phyloP scores from a whole-genome alignment of 2,888 invertebrate species.

The Aromia moschata region DNA sequence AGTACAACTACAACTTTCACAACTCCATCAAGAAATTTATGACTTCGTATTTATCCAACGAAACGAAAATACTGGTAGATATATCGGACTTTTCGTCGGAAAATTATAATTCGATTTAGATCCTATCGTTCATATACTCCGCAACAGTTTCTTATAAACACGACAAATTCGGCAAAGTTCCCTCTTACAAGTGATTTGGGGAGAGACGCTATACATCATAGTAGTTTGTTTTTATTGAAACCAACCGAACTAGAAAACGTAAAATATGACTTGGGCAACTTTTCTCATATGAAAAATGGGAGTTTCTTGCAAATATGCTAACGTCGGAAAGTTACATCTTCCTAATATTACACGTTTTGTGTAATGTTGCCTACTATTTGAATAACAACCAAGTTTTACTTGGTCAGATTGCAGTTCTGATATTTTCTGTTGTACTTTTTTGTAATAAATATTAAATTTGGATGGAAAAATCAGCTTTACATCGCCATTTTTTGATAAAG shows the following conservation, averaged over 20 bases:
- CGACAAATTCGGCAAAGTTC: not conserved
- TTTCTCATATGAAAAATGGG: slow-evolving; percentile 2
- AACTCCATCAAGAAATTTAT: too few relatives aligned
- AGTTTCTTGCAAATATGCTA: slow-evolving; percentile 3
- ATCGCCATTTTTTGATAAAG: too few relatives aligned
- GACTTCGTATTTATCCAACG: too few relatives aligned
- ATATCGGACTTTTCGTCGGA: too few relatives aligned
- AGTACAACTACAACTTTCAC: too few relatives aligned
- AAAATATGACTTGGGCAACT: slow-evolving; percentile 2
- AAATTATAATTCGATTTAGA: not conserved
- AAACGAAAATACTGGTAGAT: too few relatives aligned
- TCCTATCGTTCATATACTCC: not conserved
- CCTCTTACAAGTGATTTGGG: not conserved
- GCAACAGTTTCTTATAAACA: not conserved
- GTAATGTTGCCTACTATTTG: not conserved
- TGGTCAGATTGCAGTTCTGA: not conserved
- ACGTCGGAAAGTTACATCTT: not conserved
- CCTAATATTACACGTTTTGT: not conserved
- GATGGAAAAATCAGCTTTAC: too few relatives aligned
- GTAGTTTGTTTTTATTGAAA: slow-evolving; percentile 7
- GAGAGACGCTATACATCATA: not conserved
- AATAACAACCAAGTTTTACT: not conserved
- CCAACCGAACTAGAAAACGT: not conserved
- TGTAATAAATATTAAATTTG: too few relatives aligned
- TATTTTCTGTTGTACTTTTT: too few relatives aligned